Percentiles rank a stretch among this genome's conserved stretches.
Evolutionary conservation across 2,888 invertebrate species (phyloP).

Genomic region (Ochlodes sylvanus): DNA sequence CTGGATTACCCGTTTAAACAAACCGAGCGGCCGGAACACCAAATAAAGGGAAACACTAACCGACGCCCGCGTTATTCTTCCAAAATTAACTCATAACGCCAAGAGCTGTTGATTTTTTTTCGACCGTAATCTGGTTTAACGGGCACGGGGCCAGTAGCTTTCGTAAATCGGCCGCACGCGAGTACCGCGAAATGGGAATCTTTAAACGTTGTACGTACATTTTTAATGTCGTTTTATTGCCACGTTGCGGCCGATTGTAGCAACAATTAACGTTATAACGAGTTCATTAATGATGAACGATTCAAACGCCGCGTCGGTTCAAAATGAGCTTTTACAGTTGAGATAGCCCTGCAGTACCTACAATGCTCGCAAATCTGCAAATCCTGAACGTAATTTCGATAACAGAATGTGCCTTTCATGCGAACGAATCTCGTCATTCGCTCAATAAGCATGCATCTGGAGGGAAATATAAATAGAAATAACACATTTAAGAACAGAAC

Average conservation of each 20-base stretch:
- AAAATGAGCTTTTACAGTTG: slow-evolving; percentile 50
- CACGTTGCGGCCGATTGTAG: slow-evolving; percentile 72
- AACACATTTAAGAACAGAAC: slow-evolving; percentile 54
- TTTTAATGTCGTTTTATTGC: slow-evolving; percentile 80
- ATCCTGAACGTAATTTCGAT: slow-evolving; percentile 38
- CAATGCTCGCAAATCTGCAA: slow-evolving; percentile 37
- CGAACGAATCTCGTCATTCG: slow-evolving; percentile 37
- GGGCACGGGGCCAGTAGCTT: slow-evolving; percentile 82
- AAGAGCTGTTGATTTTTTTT: slow-evolving; percentile 79
- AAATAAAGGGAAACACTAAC: slow-evolving; percentile 81
- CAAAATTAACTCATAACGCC: slow-evolving; percentile 84
- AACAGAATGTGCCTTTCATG: slow-evolving; percentile 37
- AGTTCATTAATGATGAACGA: slow-evolving; percentile 68
- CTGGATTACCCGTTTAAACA: slow-evolving; percentile 81
- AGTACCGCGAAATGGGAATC: slow-evolving; percentile 78
- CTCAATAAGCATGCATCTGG: slow-evolving; percentile 38
- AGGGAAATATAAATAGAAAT: slow-evolving; percentile 45
- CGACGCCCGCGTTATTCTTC: slow-evolving; percentile 79
- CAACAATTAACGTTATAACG: slow-evolving; percentile 79
- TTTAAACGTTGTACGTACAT: slow-evolving; percentile 81
- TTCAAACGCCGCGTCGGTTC: slow-evolving; percentile 53
- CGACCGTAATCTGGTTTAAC: slow-evolving; percentile 81
- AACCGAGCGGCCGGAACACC: slow-evolving; percentile 75
- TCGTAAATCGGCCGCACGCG: slow-evolving; percentile 78
- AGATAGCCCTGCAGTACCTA: slow-evolving; percentile 45